Conservation (phyloP, 2,113 vertebrate genomes). For the Nestor notabilis region DNA sequence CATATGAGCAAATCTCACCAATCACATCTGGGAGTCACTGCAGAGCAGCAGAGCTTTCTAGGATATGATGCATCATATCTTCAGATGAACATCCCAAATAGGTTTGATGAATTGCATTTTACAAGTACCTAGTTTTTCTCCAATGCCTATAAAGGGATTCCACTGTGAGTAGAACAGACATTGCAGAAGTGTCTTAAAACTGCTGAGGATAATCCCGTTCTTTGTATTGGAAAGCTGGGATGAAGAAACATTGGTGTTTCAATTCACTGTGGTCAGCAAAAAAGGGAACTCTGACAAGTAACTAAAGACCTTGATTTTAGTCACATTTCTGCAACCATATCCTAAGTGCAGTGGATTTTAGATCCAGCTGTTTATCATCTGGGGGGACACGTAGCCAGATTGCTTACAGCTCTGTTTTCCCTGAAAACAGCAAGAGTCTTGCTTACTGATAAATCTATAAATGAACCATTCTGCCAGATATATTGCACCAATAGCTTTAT, state of each 20-base stretch:
- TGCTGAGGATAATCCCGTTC: background rate
- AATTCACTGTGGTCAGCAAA: background rate
- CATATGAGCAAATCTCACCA: background rate
- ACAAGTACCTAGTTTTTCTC: background rate
- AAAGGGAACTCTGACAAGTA: background rate
- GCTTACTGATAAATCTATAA: background rate
- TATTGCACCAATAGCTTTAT: background rate
- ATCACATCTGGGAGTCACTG: background rate
- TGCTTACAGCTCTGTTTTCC: background rate
- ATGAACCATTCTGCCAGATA: background rate
- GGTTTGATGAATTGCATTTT: background rate
- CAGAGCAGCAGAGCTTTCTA: background rate
- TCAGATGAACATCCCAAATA: background rate
- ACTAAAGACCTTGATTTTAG: background rate
- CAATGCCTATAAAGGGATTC: background rate
- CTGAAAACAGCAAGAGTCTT: background rate
- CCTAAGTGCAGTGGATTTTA: background rate
- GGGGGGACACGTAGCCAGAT: background rate
- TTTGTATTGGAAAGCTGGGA: background rate
- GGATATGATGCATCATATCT: background rate
- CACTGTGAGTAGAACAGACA: background rate
- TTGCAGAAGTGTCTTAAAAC: background rate
- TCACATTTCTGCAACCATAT: background rate
- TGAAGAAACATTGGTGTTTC: background rate
- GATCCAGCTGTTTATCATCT: background rate